Percentiles rank a stretch among this genome's conserved stretches.
Conservation (phyloP, 2,888 invertebrate genomes). For the Idaea straminata region DNA sequence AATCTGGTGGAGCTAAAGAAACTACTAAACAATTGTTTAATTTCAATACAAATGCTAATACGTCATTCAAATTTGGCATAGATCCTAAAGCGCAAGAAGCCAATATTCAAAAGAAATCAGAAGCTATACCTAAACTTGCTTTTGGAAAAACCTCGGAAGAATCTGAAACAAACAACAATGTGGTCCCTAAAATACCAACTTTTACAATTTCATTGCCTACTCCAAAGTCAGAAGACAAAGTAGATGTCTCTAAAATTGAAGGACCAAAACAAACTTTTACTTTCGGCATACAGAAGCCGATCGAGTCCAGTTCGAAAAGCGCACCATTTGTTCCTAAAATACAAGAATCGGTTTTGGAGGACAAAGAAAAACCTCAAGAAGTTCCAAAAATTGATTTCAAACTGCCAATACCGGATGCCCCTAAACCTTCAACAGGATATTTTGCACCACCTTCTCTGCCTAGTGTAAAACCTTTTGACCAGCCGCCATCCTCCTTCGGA, state of each 20-base stretch:
- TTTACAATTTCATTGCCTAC: conserved; percentile 44
- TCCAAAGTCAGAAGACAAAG: conserved; percentile 35
- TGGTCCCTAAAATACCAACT: conserved; percentile 45
- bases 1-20: conserved; percentile 32
- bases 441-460: conserved; percentile 21
- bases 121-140: conserved; percentile 20
- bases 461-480: conserved; percentile 5
- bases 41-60: conserved; percentile 42
- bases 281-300: conserved; percentile 53
- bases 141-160: conserved; percentile 34
- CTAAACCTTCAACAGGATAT: conserved; percentile 13
- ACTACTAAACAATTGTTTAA: conserved; percentile 43
- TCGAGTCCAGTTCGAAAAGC: conserved; percentile 3
- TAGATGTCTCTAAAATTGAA: conserved; percentile 26
- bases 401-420: conserved; percentile 13
- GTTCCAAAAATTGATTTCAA: conserved; percentile 43
- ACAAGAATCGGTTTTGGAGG: conserved; percentile 23
- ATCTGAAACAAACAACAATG: conserved; percentile 62
- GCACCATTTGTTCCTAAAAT: conserved; percentile 12
- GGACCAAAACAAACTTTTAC: conserved; percentile 44
- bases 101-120: conserved; percentile 30
- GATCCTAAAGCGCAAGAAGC: conserved; percentile 44
- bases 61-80: conserved; percentile 62
- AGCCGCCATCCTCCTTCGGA: background rate
- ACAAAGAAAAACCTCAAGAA: conserved; percentile 47